Percentiles rank a stretch among this genome's conserved stretches.
Evolutionary conservation across 1,140 invertebrate genomes (phyloP).

Genomic region (Phymastichus coffea): DNA sequence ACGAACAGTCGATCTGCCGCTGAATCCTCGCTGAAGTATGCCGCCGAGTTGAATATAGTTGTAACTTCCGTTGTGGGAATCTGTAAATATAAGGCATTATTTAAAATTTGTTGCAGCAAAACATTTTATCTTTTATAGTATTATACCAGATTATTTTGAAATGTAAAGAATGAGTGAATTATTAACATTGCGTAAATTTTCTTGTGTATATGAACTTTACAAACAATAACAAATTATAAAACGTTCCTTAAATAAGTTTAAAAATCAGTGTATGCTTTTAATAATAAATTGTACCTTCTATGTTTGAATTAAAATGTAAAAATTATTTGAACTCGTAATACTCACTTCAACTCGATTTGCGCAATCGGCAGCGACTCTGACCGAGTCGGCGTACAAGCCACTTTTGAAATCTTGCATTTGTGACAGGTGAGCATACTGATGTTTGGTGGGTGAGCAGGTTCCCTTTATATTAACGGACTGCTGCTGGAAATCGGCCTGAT

Average conservation of each 20-base stretch:
- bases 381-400: neutral
- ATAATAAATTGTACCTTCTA: too few species aligned
- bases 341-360: slow-evolving; percentile 4
- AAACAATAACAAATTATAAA: too few species aligned
- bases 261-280: too few species aligned
- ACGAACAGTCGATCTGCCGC: slow-evolving; percentile 51
- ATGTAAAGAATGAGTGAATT: too few species aligned
- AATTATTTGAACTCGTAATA: too few species aligned
- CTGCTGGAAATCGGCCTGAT: slow-evolving; percentile 5
- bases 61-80: slow-evolving; percentile 29
- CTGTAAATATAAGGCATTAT: slow-evolving; percentile 7
- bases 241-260: too few species aligned
- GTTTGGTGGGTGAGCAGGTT: neutral
- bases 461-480: slow-evolving; percentile 6
- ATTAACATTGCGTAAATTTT: too few species aligned
- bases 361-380: neutral
- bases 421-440: slow-evolving; percentile 10
- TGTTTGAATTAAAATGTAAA: too few species aligned
- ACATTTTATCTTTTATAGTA: too few species aligned
- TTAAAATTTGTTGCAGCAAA: too few species aligned
- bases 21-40: slow-evolving; percentile 54
- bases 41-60: slow-evolving; percentile 53
- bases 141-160: too few species aligned
- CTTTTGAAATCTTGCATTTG: slow-evolving; percentile 18
- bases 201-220: too few species aligned